Evolutionary conservation across 2,888 invertebrate species (phyloP).

Genomic region (Eilema griseolum): DNA sequence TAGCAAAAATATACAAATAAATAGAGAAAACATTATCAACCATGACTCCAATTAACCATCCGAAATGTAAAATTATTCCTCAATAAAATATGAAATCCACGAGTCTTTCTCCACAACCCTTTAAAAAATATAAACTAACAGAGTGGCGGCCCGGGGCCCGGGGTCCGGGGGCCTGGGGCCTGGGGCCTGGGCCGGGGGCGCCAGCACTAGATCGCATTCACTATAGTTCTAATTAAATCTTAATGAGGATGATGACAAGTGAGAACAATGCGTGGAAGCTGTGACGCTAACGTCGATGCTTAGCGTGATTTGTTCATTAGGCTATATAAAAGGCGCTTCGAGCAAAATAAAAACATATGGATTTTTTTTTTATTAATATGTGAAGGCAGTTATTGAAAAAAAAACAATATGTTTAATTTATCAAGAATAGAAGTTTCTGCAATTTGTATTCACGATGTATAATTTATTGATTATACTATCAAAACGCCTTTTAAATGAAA

Average conservation of each 20-base stretch:
- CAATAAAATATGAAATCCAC: constrained; percentile 44
- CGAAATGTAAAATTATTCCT: constrained; percentile 36
- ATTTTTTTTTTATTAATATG: too few species aligned
- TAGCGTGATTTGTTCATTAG: constrained; percentile 41
- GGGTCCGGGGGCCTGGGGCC: too few species aligned
- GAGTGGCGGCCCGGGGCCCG: constrained; percentile 26
- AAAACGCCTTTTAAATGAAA: constrained; percentile 36
- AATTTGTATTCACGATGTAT: neutral
- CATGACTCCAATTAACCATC: constrained; percentile 57
- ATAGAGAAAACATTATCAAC: constrained; percentile 59
- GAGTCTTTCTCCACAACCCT: constrained; percentile 85
- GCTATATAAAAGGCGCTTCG: constrained; percentile 34
- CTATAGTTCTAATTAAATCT: constrained; percentile 39
- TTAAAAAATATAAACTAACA: constrained; percentile 53
- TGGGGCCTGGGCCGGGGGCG: too few species aligned
- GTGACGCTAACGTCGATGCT: constrained; percentile 53
- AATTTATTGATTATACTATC: constrained; percentile 12
- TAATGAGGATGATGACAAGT: constrained; percentile 51
- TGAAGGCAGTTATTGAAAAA: too few species aligned
- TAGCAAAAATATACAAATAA: neutral
- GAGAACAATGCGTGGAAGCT: constrained; percentile 56
- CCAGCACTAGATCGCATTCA: constrained; percentile 34
- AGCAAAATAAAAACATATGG: neutral
- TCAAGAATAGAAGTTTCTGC: neutral
- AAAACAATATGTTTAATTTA: neutral